phyloP scores from a whole-genome alignment of 2,888 invertebrate genomes.

The Stenichneumon culpator region DNA sequence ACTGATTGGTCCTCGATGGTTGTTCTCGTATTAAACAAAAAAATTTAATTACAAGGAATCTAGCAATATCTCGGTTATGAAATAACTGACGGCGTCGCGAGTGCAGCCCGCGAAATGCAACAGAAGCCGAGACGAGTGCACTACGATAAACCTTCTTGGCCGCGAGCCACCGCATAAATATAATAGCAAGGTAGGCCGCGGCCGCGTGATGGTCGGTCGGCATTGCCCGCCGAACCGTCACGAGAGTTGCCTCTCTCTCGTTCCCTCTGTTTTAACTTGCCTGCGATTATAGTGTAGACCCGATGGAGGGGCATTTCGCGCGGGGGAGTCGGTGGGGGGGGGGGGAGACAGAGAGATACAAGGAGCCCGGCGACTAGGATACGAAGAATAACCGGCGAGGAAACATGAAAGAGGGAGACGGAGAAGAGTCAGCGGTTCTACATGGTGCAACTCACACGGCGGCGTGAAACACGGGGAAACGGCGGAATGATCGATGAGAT shows the following conservation, averaged over 20 bases:
- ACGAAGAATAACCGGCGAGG: slow-evolving; percentile 61
- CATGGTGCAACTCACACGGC: slow-evolving; percentile 76
- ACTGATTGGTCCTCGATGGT: background rate
- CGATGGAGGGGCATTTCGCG: slow-evolving; percentile 65
- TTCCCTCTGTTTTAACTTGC: slow-evolving; percentile 41
- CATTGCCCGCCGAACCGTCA: slow-evolving; percentile 84
- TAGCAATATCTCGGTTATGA: background rate
- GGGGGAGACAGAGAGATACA: slow-evolving; percentile 62
- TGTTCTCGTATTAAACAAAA: background rate
- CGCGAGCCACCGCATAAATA: slow-evolving; percentile 84
- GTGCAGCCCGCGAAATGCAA: slow-evolving; percentile 22
- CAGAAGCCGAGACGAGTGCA: slow-evolving; percentile 52
- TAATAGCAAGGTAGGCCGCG: slow-evolving; percentile 82
- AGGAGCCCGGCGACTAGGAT: slow-evolving; percentile 50
- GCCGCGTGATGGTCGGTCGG: slow-evolving; percentile 84
- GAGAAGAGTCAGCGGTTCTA: slow-evolving; percentile 67
- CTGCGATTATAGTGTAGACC: slow-evolving; percentile 43
- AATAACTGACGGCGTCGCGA: slow-evolving; percentile 21
- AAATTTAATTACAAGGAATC: background rate
- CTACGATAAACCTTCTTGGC: slow-evolving; percentile 81
- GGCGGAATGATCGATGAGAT: slow-evolving; percentile 85
- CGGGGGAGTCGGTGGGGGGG: slow-evolving; percentile 60
- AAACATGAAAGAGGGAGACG: slow-evolving; percentile 67
- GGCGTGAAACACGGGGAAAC: slow-evolving; percentile 83
- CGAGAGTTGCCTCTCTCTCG: slow-evolving; percentile 70